Evolutionary conservation across 2,797 vertebrate species (phyloP), one percentile per base, ranked within the genome.

Genomic region (Harpagifer antarcticus): DNA sequence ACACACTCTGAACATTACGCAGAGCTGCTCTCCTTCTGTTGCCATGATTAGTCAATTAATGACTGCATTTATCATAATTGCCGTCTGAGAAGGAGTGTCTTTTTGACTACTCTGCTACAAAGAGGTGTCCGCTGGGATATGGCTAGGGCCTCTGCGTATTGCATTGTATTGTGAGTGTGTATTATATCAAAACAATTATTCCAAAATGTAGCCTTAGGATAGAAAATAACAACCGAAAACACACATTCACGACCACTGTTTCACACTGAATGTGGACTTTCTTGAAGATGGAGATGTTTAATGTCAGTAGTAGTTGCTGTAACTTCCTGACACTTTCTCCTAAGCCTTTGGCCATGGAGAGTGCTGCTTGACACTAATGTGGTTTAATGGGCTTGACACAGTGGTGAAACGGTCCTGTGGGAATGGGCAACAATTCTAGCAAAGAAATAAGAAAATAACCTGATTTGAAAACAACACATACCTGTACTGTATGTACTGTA

Each of bases 31-130:
- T 49, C 54, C 49, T 70, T 72, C 68, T 75, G 55, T 82, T 56
- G 62, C 59, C n/a, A 47, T 79, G 68, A 81, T 86, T 81, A 75
- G 66, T 67, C 31, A 75, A 79, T 81, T 72, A 72, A 81, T 82
- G 59, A 72, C 65, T 48, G 58, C 62, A 81, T 86, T 78, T 78
- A 81, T 84, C 68, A 71, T 80, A 82, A 84, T 69, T 80, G 63
- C 71, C 68, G 73, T 42, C 64, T 53, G 53, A 44, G 31, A 71
- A 80, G 19, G 49, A 59, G 50, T 71, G 45, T 68, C 58, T 53
- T 23, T 43, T 20, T 54, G 44, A 76, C 52, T 20, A 50, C 65
- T 60, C 23, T 62, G 15, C 50, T 49, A 9, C 3, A 16, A 31
- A 31, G 42, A 54, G 43, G 19, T 59, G 55, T 67, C 50, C 42